Percentiles rank a stretch among this genome's conserved stretches.
These are phyloP conservation scores for Dendropsophus ebraccatus DNA, from an alignment of 2,113 vertebrate species.

Conservation along the genomic window DNA sequence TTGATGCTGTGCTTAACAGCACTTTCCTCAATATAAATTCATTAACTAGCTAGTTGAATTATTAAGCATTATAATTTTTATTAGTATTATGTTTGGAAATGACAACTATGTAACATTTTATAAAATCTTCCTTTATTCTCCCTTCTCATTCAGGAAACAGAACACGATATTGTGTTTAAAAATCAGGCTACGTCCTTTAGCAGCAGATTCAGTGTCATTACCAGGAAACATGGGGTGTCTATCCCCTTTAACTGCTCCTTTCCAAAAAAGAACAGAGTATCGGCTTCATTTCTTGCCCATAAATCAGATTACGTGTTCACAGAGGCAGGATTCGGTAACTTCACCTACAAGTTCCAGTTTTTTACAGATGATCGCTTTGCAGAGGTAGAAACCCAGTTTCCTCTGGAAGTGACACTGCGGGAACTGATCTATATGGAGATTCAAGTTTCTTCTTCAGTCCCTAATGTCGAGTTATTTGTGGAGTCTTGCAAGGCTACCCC, in stretches of 20 bases:
- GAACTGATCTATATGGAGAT: conserved; percentile 71
- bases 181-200: conserved; percentile 71
- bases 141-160: conserved; percentile 67
- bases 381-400: conserved; percentile 61
- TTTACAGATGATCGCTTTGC: conserved; percentile 65
- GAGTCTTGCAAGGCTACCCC: conserved; percentile 77
- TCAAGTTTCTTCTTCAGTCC: conserved; percentile 64
- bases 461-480: conserved; percentile 69
- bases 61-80: too few relatives aligned
- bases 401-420: conserved; percentile 69
- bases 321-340: conserved; percentile 73
- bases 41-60: too few relatives aligned
- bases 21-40: too few relatives aligned
- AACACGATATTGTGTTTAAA: conserved; percentile 68
- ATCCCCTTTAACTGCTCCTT: conserved; percentile 73
- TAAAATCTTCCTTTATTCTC: neutral
- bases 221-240: conserved; percentile 63
- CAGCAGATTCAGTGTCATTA: conserved; percentile 61
- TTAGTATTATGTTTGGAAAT: too few relatives aligned
- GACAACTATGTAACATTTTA: too few relatives aligned
- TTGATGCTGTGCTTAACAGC: too few relatives aligned
- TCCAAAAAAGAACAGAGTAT: conserved; percentile 68
- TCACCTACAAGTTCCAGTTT: conserved; percentile 72
- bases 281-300: conserved; percentile 65
- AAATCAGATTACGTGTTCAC: conserved; percentile 72